Conservation (phyloP, 2,888 invertebrate genomes). For the Drosophila lutescens region DNA sequence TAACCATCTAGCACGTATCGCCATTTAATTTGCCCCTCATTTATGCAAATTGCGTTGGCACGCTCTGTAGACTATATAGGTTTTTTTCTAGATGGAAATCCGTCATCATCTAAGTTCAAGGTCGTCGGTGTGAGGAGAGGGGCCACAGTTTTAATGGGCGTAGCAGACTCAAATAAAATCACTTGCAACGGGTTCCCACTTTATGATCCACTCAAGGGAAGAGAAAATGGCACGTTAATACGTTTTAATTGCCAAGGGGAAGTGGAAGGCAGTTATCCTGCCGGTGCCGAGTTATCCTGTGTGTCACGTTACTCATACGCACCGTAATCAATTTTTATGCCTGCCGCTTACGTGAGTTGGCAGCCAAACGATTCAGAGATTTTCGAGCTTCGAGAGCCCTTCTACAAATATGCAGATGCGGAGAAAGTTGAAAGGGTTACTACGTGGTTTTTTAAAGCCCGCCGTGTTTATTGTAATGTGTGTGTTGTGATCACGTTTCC, state of each 20-base stretch:
- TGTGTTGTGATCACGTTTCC: constrained; percentile 57
- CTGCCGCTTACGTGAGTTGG: constrained; percentile 73
- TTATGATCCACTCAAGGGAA: constrained; percentile 9
- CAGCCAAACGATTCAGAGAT: constrained; percentile 58
- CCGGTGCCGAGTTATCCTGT: constrained; percentile 20
- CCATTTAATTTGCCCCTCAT: constrained; percentile 69
- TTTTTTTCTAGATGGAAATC: constrained; percentile 9
- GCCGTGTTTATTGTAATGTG: constrained; percentile 47
- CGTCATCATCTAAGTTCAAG: constrained; percentile 27
- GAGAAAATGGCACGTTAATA: constrained; percentile 20
- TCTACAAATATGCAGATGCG: constrained; percentile 20
- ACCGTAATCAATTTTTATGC: constrained; percentile 81
- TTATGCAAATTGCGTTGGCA: constrained; percentile 68
- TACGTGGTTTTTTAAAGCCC: constrained; percentile 56
- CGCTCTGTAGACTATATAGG: constrained; percentile 38
- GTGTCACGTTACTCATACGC: constrained; percentile 56
- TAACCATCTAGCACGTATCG: constrained; percentile 76
- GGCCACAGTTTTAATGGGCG: not conserved
- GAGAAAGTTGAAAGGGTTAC: constrained; percentile 44
- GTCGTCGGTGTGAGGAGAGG: constrained; percentile 1
- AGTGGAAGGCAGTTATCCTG: constrained; percentile 15
- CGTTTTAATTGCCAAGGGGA: constrained; percentile 26
- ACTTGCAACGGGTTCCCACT: constrained; percentile 5
- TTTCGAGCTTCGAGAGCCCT: not conserved
- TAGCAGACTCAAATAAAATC: constrained; percentile 3